Evolutionary conservation across 2,888 invertebrate genomes (phyloP).

Genomic region (Leucoptera coffeella): DNA sequence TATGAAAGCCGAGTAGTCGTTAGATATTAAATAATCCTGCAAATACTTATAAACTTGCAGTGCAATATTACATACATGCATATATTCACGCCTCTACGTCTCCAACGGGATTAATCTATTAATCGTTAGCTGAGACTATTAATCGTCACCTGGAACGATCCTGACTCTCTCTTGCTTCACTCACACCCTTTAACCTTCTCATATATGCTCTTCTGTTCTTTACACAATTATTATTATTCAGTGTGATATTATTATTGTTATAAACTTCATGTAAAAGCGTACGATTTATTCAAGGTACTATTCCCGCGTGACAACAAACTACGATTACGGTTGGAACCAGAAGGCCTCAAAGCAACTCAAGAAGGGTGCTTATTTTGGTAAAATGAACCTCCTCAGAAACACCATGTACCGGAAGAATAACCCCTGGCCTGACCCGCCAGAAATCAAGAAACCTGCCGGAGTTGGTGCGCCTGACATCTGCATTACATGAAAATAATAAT

Average conservation of each 20-base stretch:
- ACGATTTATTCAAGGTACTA: conserved; percentile 22
- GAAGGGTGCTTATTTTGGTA: conserved; percentile 35
- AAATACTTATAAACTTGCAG: too few species aligned
- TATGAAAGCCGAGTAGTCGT: too few species aligned
- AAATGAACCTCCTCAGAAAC: conserved; percentile 41
- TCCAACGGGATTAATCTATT: not conserved
- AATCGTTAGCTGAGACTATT: not conserved
- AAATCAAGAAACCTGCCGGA: conserved; percentile 50
- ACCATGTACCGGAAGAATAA: conserved; percentile 55
- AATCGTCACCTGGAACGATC: not conserved
- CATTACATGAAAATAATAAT: too few species aligned
- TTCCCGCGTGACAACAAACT: conserved; percentile 40
- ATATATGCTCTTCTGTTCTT: not conserved
- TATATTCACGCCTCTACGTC: too few species aligned
- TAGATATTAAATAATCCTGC: too few species aligned
- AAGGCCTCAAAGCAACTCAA: conserved; percentile 19
- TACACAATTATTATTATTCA: too few species aligned
- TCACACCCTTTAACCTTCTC: not conserved
- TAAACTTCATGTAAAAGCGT: too few species aligned
- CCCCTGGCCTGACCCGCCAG: conserved; percentile 45
- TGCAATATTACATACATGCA: too few species aligned
- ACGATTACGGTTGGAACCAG: conserved; percentile 58
- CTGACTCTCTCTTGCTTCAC: not conserved
- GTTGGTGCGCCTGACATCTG: too few species aligned
- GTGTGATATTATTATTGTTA: too few species aligned